Evolutionary conservation across 2,888 invertebrate genomes (phyloP).

Genomic region (Pammene fasciana): DNA sequence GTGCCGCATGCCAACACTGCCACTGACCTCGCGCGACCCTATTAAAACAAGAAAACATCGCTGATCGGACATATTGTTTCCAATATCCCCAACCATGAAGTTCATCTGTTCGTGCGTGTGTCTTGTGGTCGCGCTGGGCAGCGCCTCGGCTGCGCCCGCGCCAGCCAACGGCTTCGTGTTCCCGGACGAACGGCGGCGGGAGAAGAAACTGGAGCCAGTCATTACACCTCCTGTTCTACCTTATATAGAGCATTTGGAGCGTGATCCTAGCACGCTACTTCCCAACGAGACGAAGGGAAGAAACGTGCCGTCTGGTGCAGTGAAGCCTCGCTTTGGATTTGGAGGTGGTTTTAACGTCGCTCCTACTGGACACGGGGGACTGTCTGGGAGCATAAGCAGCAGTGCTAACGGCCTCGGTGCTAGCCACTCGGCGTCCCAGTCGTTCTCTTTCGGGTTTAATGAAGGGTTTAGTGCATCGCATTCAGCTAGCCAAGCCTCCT

Average conservation of each 20-base stretch:
- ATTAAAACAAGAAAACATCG: slow-evolving; percentile 78
- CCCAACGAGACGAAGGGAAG: slow-evolving; percentile 61
- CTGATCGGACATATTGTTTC: slow-evolving; percentile 68
- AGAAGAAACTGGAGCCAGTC: slow-evolving; percentile 71
- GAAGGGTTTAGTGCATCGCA: slow-evolving; percentile 80
- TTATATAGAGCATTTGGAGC: slow-evolving; percentile 76
- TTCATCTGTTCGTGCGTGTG: slow-evolving; percentile 67
- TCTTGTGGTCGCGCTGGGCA: slow-evolving; percentile 54
- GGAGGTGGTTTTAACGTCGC: slow-evolving; percentile 73
- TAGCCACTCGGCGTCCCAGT: slow-evolving; percentile 78
- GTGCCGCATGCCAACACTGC: slow-evolving; percentile 81
- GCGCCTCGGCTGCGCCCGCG: slow-evolving; percentile 50
- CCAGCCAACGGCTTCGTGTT: slow-evolving; percentile 69
- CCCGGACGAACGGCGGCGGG: slow-evolving; percentile 66
- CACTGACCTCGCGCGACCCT: slow-evolving; percentile 76
- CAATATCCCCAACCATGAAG: slow-evolving; percentile 69
- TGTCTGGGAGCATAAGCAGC: slow-evolving; percentile 75
- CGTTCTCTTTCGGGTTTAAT: slow-evolving; percentile 77
- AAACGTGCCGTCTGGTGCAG: slow-evolving; percentile 47
- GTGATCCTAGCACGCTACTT: slow-evolving; percentile 76
- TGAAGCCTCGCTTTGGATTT: slow-evolving; percentile 69
- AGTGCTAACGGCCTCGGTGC: slow-evolving; percentile 69
- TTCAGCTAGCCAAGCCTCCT: slow-evolving; percentile 77
- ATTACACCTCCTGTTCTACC: slow-evolving; percentile 81
- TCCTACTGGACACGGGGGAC: slow-evolving; percentile 71